These are phyloP conservation scores for Bradysia coprophila DNA, from an alignment of 1,140 invertebrate species.

Conservation along the genomic window DNA sequence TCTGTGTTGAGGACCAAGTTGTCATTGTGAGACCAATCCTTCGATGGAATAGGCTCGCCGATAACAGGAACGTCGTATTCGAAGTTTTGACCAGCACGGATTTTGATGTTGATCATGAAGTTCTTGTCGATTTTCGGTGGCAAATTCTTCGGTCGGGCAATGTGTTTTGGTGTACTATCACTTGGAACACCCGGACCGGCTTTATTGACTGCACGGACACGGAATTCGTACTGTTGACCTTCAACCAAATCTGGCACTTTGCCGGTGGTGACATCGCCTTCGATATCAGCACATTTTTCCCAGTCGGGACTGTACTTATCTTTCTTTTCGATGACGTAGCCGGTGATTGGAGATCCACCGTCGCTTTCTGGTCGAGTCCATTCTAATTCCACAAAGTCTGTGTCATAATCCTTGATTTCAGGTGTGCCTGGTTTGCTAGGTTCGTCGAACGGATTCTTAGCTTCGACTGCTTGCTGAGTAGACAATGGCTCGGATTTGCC, in stretches of 20 bases:
- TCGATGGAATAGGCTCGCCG: conserved; percentile 85
- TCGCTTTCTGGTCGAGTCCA: conserved; percentile 76
- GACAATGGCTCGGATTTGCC: conserved; percentile 89
- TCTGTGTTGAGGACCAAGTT: conserved; percentile 59
- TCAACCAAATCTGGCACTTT: conserved; percentile 77
- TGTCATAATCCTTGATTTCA: conserved; percentile 79
- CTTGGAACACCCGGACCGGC: conserved; percentile 83
- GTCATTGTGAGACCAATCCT: conserved; percentile 80
- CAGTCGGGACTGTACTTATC: conserved; percentile 75
- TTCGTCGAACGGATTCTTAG: conserved; percentile 93
- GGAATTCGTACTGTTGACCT: conserved; percentile 85
- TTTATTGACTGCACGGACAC: conserved; percentile 85
- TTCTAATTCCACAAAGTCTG: conserved; percentile 84
- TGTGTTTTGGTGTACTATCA: conserved; percentile 69
- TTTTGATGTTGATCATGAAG: conserved; percentile 81
- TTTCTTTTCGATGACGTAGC: conserved; percentile 91
- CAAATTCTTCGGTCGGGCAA: conserved; percentile 79
- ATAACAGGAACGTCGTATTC: conserved; percentile 85
- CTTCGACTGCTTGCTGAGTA: conserved; percentile 74
- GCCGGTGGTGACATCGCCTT: conserved; percentile 63
- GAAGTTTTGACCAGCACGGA: conserved; percentile 81
- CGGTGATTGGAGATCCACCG: conserved; percentile 77
- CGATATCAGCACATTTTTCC: conserved; percentile 72
- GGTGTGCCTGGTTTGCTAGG: conserved; percentile 76
- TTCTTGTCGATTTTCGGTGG: conserved; percentile 87